Base-by-base conservation (phyloP, 2,888 invertebrate genomes). In the Sepiola atlantica region DNA sequence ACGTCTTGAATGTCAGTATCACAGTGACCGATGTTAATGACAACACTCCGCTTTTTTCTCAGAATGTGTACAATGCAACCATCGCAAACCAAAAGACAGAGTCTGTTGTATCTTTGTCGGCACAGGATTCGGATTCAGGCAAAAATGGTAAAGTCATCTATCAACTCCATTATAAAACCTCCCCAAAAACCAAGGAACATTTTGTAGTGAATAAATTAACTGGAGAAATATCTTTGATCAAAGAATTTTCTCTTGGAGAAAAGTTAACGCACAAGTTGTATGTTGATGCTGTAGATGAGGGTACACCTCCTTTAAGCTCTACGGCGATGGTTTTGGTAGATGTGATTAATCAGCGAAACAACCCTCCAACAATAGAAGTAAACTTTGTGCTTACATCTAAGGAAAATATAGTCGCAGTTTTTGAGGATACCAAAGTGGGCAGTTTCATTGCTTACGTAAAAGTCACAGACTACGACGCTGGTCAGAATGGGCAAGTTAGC, bases 261-360 rank as follows among this genome's bases (percentile, higher is more conserved):
- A 35, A 35, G 35, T 45, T 45, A 45, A 10, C 12, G 14, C 45
- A 91, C 16, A 35, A 35, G 90, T 95, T 97, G 94, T 95, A 95
- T 55, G 96, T 96, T 0, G 94, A 95, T 93, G 96, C 96, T 18
- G 94, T 95, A 55, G 97, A 97, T 94, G 94, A 95, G 54, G 96
- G 96, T 0, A 95, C 95, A 45, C 96, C 96, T 16, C 95, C 95
- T 10, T 94, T 96, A 20, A 96, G 96, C 35, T 96, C 96, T n/a
- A 95, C 96, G 0, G 95, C 95, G 35, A 95, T 95, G 0, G 95
- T 97, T 28, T 93, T 95, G n/a, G 95, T 97, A 24, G 95, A 95
- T 4, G 95, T 97, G n/a, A 95, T 95, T 57, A 96, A 97, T 94
- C 45, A 35, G 20, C 91, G 35, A 91, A 91, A 91, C 32, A 91